Base-by-base conservation (phyloP, 2,888 invertebrate species). In the Altica lythri region DNA sequence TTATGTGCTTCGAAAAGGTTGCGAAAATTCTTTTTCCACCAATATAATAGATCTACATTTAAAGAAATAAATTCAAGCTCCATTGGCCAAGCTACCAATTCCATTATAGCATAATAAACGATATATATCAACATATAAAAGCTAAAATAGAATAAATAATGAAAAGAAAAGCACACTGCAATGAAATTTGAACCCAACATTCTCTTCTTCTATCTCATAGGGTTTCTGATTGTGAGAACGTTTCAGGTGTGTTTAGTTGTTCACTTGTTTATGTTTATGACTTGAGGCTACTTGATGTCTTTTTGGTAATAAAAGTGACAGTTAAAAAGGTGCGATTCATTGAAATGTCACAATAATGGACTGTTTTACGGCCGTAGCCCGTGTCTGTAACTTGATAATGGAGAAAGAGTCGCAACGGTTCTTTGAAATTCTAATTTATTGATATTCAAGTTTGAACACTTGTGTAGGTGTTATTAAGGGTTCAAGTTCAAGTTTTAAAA, bases 231-330 rank as follows among this genome's bases (percentile, higher is more conserved):
- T 57, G 62, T 61, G 57, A 53, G 61, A 61, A 64, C 53, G 34
- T 27, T 50, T 52, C 61, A 61, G 64, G 60, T 60, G 61, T 58
- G 58, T 63, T 53, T 59, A 56, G 63, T 63, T 61, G 62, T 63
- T 58, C 56, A 48, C 59, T 69, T 67, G 67, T 72, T 72, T 71
- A 71, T 68, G 63, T 68, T 64, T 59, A 66, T 60, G 61, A 64
- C 65, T 67, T 62, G 62, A 64, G 70, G 73, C 74, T 74, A 74
- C 73, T 74, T 69, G 73, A 74, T 73, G 80, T 80, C 79, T 78
- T 75, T 77, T 78, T 75, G 76, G 76, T 77, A 79, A 80, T 82
- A 81, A 81, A 77, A 74, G 73, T 71, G 75, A 72, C 73, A 71
- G 67, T 58, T 66, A 58, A 61, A 65, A 71, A 71, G 74, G 70